Percentiles rank a stretch among this genome's conserved stretches.
These are phyloP conservation scores for Zootermopsis nevadensis DNA, from an alignment of 2,888 invertebrate species.

Conservation along the genomic window DNA sequence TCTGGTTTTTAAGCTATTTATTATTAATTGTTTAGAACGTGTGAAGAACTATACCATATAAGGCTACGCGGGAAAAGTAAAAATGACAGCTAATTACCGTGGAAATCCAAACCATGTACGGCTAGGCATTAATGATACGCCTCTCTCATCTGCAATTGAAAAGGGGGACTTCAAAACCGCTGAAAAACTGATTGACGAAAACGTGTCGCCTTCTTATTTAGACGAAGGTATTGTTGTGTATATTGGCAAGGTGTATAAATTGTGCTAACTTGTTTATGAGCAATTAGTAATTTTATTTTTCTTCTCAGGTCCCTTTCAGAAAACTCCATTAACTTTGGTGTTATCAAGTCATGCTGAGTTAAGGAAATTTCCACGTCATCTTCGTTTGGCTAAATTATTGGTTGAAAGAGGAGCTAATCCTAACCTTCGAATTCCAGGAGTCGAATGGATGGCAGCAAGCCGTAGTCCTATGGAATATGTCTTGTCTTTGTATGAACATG, in stretches of 20 bases:
- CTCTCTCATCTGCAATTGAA: conserved; percentile 50
- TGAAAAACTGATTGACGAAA: conserved; percentile 50
- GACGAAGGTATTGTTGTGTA: conserved; percentile 49
- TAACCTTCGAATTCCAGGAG: conserved; percentile 51
- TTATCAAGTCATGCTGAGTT: conserved; percentile 44
- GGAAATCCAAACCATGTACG: conserved; percentile 47
- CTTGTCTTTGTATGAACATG: conserved; percentile 32
- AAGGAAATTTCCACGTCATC: conserved; percentile 44
- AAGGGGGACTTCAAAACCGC: conserved; percentile 49
- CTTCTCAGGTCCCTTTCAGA: conserved; percentile 48
- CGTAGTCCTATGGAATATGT: conserved; percentile 53
- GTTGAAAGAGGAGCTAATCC: conserved; percentile 52
- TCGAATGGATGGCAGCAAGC: conserved; percentile 48
- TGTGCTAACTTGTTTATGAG: not conserved
- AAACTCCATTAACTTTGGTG: conserved; percentile 51
- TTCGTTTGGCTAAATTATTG: conserved; percentile 51
- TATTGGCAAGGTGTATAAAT: not conserved
- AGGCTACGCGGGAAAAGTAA: not conserved
- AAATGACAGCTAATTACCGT: not conserved
- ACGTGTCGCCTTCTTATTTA: conserved; percentile 41
- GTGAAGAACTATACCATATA: no score
- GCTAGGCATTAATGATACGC: conserved; percentile 52
- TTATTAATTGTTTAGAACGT: no score
- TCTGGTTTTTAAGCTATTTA: no score
- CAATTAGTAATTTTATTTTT: not conserved